Conservation (phyloP, 2,113 vertebrate species). For the Arothron firmamentum region DNA sequence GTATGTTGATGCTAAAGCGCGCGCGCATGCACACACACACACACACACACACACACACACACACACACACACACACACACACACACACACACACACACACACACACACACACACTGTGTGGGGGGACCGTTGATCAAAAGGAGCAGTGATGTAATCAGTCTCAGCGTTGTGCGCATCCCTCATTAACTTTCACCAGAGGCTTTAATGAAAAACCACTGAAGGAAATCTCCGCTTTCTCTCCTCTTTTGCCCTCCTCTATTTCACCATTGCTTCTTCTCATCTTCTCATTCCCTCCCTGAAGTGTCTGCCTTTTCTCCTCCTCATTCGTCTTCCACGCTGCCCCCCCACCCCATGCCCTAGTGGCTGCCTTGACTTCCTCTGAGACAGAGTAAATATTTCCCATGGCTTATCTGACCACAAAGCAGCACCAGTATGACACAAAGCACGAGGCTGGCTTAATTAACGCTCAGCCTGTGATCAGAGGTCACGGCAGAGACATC, state of each 20-base stretch:
- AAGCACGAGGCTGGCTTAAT: constrained; percentile 50
- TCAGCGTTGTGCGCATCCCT: constrained; percentile 60
- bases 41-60: too few species aligned
- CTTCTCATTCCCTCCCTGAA: constrained; percentile 47
- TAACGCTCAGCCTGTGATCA: constrained; percentile 46
- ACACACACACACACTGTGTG: not conserved
- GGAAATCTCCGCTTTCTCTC: constrained; percentile 58
- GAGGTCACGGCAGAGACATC: constrained; percentile 12
- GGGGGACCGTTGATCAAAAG: constrained; percentile 63
- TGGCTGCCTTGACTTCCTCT: constrained; percentile 59
- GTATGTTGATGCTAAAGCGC: constrained; percentile 10
- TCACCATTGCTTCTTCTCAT: constrained; percentile 34
- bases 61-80: not conserved
- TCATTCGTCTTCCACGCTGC: constrained; percentile 48
- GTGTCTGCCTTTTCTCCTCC: constrained; percentile 49
- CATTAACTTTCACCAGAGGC: constrained; percentile 66
- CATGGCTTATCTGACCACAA: constrained; percentile 69
- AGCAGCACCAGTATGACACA: constrained; percentile 42
- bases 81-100: not conserved
- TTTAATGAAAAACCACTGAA: constrained; percentile 73
- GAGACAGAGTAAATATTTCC: constrained; percentile 69
- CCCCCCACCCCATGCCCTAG: constrained; percentile 31
- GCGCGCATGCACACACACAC: not conserved
- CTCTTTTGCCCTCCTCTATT: constrained; percentile 9
- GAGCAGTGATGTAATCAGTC: constrained; percentile 60